These are phyloP conservation scores for Drosophila incognita DNA, from an alignment of 2,888 invertebrate species.

Conservation along the genomic window DNA sequence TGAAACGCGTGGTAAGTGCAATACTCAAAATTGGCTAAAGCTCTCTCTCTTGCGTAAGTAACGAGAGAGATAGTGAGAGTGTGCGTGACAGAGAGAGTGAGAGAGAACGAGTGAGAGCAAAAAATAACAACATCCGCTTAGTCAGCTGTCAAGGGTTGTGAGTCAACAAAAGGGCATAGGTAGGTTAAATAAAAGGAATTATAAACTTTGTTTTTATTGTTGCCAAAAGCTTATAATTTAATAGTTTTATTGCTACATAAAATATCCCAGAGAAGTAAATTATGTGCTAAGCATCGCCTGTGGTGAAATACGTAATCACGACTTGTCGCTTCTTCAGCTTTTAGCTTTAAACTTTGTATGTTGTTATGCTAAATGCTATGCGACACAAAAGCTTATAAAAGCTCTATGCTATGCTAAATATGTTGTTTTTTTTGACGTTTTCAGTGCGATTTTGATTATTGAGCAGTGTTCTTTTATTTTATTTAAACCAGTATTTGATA, in stretches of 20 bases:
- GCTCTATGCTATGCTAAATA: conserved; percentile 17
- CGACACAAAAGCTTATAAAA: conserved; percentile 4
- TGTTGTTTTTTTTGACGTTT: conserved; percentile 1
- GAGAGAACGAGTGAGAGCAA: neutral
- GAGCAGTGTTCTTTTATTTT: neutral
- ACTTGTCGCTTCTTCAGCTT: conserved; percentile 18
- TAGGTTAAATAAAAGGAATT: neutral
- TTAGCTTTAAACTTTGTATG: conserved; percentile 16
- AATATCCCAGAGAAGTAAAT: neutral
- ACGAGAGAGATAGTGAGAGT: neutral
- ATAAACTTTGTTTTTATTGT: neutral
- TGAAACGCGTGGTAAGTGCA: conserved; percentile 58
- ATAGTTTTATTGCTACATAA: neutral
- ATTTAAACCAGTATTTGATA: neutral
- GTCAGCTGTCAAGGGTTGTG: neutral
- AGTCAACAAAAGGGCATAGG: conserved; percentile 11
- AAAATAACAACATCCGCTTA: neutral
- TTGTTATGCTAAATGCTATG: conserved; percentile 7
- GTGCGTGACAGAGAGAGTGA: neutral
- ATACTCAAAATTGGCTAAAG: conserved; percentile 7
- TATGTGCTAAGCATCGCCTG: neutral
- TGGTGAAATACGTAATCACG: conserved; percentile 10
- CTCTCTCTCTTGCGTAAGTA: neutral
- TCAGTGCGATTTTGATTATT: neutral
- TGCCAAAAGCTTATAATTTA: neutral